Base-by-base conservation (phyloP, 2,797 vertebrate species). In the Chanos chanos region DNA sequence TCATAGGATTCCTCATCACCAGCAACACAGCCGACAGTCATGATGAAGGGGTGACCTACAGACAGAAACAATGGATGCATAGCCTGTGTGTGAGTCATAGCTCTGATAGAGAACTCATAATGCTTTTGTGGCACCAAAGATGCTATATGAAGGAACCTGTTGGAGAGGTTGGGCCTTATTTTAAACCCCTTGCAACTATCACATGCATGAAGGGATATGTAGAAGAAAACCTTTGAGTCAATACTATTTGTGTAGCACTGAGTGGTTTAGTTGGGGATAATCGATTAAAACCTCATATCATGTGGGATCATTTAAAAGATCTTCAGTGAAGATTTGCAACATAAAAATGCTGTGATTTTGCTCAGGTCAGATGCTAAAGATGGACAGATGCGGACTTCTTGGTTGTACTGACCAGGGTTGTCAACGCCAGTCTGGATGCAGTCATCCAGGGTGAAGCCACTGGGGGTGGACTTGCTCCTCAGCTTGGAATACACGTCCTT, bases 341-440 rank as follows among this genome's bases (percentile, higher is more conserved):
- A n/a, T n/a, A n/a, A 30, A 13, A 43, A 25, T n/a, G n/a, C 16
- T n/a, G n/a, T 36, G 37, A 66, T 13, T 53, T 13, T 5, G 52
- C 47, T n/a, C 54, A 65, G 24, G 62, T 24, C 4, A 9, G 10
- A 47, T 61, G 18, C 33, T 28, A 48, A n/a, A n/a, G n/a, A n/a
- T n/a, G n/a, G n/a, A n/a, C n/a, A n/a, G n/a, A n/a, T n/a, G n/a
- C n/a, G n/a, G n/a, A n/a, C n/a, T n/a, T n/a, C n/a, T n/a, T n/a
- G n/a, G n/a, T n/a, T n/a, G n/a, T n/a, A 3, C 83, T 79, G 48
- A 95, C 94, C 94, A 51, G 94, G 94, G 83, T 95, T 96, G 86
- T 96, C 94, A 40, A 96, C 92, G 1, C 94, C 94, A 0, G 94
- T 96, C 88, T 96, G 94, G 86, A 93, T 94, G 83, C 81, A 15